A percentile compares a stretch with the other conserved stretches of the same genome.
phyloP scores from a whole-genome alignment of 2,797 vertebrate species.

The Falco peregrinus region DNA sequence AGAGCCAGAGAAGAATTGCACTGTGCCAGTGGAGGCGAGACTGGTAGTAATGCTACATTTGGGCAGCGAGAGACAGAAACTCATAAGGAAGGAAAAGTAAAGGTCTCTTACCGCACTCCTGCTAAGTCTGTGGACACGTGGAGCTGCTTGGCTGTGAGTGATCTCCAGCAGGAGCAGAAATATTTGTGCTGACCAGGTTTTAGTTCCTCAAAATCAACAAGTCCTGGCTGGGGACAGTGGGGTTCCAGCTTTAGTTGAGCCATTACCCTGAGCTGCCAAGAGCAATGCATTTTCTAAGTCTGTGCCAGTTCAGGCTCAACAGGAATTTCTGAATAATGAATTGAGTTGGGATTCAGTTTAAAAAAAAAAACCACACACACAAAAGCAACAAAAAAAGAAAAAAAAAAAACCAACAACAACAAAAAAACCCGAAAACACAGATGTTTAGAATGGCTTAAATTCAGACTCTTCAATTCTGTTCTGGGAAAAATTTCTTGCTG shows the following conservation, averaged over 20 bases:
- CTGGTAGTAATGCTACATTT: rapidly evolving
- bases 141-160: neutral
- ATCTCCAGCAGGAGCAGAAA: neutral
- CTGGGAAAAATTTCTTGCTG: neutral
- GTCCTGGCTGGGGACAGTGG: neutral
- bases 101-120: neutral
- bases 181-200: neutral
- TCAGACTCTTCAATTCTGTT: neutral
- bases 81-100: neutral
- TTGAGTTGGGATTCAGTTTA: neutral
- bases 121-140: rapidly evolving
- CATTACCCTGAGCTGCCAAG: neutral
- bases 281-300: neutral
- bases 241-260: neutral
- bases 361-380: neutral
- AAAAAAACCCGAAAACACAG: neutral
- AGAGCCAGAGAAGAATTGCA: neutral
- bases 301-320: neutral
- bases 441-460: neutral
- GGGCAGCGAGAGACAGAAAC: neutral
- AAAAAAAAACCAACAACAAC: neutral
- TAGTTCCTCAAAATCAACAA: neutral
- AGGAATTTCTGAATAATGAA: neutral
- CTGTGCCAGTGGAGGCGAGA: neutral
- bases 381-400: neutral